These are phyloP conservation scores for Julus scandinavius DNA, from an alignment of 2,888 invertebrate species.

Conservation along the genomic window DNA sequence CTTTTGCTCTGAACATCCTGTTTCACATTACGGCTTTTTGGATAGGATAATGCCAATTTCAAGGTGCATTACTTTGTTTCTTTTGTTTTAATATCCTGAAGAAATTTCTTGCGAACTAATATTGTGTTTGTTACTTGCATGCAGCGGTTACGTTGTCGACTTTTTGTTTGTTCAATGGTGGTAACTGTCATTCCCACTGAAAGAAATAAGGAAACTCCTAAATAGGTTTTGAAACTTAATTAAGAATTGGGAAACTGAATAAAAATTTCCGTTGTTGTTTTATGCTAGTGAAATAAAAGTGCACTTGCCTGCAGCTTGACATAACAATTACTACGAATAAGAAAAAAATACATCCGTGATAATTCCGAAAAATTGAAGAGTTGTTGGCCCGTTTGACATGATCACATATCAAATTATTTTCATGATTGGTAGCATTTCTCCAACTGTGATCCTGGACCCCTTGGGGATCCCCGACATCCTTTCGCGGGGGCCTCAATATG, in stretches of 20 bases:
- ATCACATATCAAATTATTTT: no score
- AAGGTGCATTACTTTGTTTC: slow-evolving; percentile 6
- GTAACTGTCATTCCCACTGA: background rate
- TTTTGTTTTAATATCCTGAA: background rate
- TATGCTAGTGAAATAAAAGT: no score
- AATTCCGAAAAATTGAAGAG: background rate
- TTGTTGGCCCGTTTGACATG: no score
- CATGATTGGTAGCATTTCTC: no score
- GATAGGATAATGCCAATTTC: slow-evolving; percentile 43
- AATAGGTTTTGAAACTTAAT: background rate
- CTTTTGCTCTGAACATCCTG: slow-evolving; percentile 31
- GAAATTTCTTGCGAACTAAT: background rate
- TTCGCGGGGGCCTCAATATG: no score
- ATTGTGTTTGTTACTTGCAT: background rate
- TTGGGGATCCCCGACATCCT: no score
- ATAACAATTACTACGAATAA: no score
- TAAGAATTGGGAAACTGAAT: no score
- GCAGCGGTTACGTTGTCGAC: background rate
- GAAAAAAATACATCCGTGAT: background rate
- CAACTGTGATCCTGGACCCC: no score
- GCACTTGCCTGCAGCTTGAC: no score
- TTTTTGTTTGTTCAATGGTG: background rate
- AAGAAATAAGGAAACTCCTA: background rate
- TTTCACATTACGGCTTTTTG: background rate
- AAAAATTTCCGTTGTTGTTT: no score